Evolutionary conservation across 2,888 invertebrate genomes (phyloP).

Genomic region (Himalopsyche kuldschensis): DNA sequence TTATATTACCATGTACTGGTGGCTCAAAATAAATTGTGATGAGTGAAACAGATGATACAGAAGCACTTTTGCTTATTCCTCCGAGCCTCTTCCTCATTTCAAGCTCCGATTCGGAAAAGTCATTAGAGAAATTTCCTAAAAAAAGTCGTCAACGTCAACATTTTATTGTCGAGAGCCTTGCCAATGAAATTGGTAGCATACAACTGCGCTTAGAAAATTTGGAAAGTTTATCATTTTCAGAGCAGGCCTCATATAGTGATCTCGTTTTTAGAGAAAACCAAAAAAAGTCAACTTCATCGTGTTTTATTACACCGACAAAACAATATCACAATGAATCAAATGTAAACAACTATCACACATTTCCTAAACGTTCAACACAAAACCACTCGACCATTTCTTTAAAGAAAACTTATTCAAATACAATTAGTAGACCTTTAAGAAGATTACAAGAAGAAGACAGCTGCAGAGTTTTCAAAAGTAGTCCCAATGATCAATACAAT

Average conservation of each 20-base stretch:
- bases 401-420: not conserved
- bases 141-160: not conserved
- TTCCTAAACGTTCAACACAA: not conserved
- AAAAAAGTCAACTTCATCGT: constrained; percentile 44
- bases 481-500: not conserved
- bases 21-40: constrained; percentile 42
- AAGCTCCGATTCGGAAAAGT: constrained; percentile 61
- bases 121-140: constrained; percentile 41
- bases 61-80: constrained; percentile 76
- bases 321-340: not conserved
- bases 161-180: constrained; percentile 58
- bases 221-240: constrained; percentile 44
- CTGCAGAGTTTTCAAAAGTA: not conserved
- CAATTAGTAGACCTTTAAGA: not conserved
- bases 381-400: not conserved
- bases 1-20: constrained; percentile 1
- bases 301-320: not conserved
- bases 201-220: constrained; percentile 58
- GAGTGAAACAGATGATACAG: constrained; percentile 76
- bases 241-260: constrained; percentile 43
- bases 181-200: constrained; percentile 65
- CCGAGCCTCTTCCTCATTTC: constrained; percentile 73
- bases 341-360: not conserved
- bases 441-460: not conserved
- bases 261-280: constrained; percentile 47